Base-by-base conservation (phyloP, 2,888 invertebrate species). In the Liodrosophila aerea region DNA sequence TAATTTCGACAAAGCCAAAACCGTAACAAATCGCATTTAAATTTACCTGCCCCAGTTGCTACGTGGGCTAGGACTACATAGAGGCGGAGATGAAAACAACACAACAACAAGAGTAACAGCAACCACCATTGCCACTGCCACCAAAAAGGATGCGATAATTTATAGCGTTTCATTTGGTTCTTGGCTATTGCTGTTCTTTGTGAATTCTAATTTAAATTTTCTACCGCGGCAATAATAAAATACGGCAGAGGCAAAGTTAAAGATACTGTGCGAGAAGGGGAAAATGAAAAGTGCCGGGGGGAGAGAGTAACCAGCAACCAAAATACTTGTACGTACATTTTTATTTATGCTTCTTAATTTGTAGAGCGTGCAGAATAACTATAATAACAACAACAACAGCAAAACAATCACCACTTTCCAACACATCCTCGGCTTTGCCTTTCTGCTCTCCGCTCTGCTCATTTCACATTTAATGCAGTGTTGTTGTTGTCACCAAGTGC, bases 161-260 rank as follows among this genome's bases (percentile, higher is more conserved):
- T 82, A 82, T 82, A 76, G 81, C 83, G 72, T 77, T 83, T 83
- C 78, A 82, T 82, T 82, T 81, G 66, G 16, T 54, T 59, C 50
- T 59, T 59, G 49, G 40, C 29, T 16, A 11, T 11, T 39, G 2
- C 12, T 18, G 36, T 54, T 39, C 16, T 33, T 34, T 46, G 27
- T 82, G 85, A 87, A 87, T 87, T 87, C 87, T 87, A 87, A 87
- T 87, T 87, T 87, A 78, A 87, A 87, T 87, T 87, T 87, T 80
- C 73, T 81, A 71, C 75, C 77, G 82, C 70, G 73, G 78, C 76
- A 76, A 81, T 78, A 77, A 81, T 80, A 83, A 76, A 84, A 84
- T 58, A 51, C 57, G 70, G 58, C 64, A 47, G 60, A 45, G 68
- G 62, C 45, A 41, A 22, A 22, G 22, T 22, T 22, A 22, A 22